These are phyloP conservation scores for Lagodon rhomboides DNA, from an alignment of 2,797 vertebrate genomes.

Conservation along the genomic window DNA sequence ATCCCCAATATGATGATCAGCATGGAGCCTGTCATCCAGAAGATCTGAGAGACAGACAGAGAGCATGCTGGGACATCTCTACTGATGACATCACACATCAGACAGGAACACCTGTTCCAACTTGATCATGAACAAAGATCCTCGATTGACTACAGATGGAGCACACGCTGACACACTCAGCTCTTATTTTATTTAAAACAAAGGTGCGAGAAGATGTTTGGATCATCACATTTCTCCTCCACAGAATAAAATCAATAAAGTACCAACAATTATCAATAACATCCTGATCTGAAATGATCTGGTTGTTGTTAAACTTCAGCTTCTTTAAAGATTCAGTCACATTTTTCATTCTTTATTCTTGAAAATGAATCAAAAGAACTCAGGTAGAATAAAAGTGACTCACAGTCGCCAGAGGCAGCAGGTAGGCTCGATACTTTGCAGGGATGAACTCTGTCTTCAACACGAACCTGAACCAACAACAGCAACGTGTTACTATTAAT, in stretches of 20 bases:
- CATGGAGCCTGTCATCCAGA: slow-evolving; percentile 94
- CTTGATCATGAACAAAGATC: background rate
- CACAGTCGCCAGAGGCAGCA: slow-evolving; percentile 93
- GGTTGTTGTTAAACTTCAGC: background rate
- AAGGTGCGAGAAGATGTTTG: background rate
- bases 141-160: background rate
- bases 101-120: background rate
- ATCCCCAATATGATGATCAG: slow-evolving; percentile 93
- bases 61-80: slow-evolving; percentile 49
- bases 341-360: no score
- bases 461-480: slow-evolving; percentile 86
- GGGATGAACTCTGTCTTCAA: slow-evolving; percentile 97
- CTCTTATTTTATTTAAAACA: no score
- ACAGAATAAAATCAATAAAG: no score
- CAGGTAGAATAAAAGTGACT: slow-evolving; percentile 31
- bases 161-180: no score
- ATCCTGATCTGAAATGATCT: background rate
- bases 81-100: slow-evolving; percentile 8
- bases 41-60: slow-evolving; percentile 84
- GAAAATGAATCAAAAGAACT: no score
- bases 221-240: no score
- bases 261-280: background rate
- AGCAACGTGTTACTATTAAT: no score
- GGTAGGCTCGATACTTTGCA: slow-evolving; percentile 87
- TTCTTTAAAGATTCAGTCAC: no score